Base-by-base conservation (phyloP, 2,113 vertebrate species). In the Neotragus pygmaeus region DNA sequence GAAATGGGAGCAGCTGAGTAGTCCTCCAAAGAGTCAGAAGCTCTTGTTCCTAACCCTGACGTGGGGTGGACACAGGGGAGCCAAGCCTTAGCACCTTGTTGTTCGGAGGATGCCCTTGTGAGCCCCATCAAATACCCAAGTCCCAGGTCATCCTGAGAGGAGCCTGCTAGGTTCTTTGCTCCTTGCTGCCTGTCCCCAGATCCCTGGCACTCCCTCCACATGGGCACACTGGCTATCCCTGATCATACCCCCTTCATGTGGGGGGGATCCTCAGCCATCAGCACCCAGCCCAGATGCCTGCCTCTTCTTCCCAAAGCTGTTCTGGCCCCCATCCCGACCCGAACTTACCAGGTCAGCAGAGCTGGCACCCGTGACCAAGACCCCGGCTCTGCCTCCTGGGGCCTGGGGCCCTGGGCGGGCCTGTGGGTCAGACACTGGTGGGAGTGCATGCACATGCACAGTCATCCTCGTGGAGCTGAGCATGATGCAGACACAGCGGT, bases 1-100 rank as follows among this genome's bases (percentile, higher is more conserved):
- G n/a, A 97, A 94, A 77, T 1, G 1, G 84, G 95, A 88, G 75
- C 51, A 81, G 58, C 81, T 88, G 87, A 87, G 82, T 77, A 88
- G 95, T 21, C 62, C 88, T 95, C 80, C 51, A 64, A 70, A 23
- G 84, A 92, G 88, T 53, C 23, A 8, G 53, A 11, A 15, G 27
- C 33, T 66, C 77, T 62, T 45, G 23, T n/a, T 75, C 39, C 30
- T 62, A 78, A 33, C 43, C 77, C 36, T 81, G 47, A 17, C 0
- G 15, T 21, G 82, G 45, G 73, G 55, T 0, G 0, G 73, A 36
- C 77, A 77, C 19, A 75, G 83, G 78, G 66, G 36, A 90, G 49
- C 62, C 78, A 33, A 43, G 6, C 51, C 7, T 89, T 33, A 33
- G 45, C 45, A 33, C 15, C 45, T 47, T 86, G 2, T 64, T 60